Evolutionary conservation across 2,113 vertebrate species (phyloP).

Genomic region (Myocastor coypus): DNA sequence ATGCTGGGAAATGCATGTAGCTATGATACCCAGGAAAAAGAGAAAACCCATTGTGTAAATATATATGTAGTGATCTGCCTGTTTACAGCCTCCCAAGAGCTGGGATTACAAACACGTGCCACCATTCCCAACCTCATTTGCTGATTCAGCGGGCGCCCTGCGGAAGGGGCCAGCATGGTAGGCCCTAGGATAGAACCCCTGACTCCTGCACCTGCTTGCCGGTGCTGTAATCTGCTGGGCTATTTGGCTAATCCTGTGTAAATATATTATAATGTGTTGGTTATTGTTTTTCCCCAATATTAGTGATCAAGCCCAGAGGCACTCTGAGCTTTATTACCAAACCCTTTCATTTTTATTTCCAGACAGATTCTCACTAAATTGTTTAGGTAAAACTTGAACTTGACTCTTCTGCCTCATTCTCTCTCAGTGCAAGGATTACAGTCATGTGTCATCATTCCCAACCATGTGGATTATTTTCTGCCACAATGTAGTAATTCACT

Average conservation of each 20-base stretch:
- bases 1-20: conserved; percentile 5
- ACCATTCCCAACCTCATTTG: no score
- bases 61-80: neutral
- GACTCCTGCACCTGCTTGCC: no score
- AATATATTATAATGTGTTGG: neutral
- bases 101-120: no score
- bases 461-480: neutral
- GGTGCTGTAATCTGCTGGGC: no score
- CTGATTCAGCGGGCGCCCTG: no score
- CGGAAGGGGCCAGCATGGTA: no score
- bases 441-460: neutral
- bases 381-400: neutral
- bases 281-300: neutral
- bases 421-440: neutral
- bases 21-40: neutral
- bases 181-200: no score
- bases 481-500: neutral
- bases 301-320: neutral
- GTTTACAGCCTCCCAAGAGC: no score
- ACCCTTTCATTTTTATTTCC: neutral
- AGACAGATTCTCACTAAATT: neutral
- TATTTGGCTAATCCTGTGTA: no score
- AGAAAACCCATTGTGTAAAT: neutral
- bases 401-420: neutral
- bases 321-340: neutral